Evolutionary conservation across 2,797 vertebrate species (phyloP).

Genomic region (Myiothlypis chrysogaster): DNA sequence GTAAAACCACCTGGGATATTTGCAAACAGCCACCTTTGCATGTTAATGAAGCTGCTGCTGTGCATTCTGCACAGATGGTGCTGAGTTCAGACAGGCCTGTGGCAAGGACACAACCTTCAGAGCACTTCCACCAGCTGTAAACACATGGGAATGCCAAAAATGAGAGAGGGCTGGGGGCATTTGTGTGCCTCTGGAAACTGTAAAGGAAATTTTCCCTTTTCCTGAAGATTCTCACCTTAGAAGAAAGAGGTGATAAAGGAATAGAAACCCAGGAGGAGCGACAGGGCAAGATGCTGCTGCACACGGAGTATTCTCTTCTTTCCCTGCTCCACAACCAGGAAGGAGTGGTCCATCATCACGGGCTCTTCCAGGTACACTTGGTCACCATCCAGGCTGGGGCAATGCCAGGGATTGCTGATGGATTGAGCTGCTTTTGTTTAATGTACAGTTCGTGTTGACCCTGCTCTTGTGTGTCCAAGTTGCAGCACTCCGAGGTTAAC

Average conservation of each 20-base stretch:
- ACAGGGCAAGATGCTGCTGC: slow-evolving; percentile 98
- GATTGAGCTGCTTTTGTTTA: neutral
- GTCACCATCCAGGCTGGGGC: neutral
- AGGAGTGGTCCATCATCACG: slow-evolving; percentile 96
- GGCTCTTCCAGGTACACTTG: slow-evolving; percentile 93
- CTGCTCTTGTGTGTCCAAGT: neutral
- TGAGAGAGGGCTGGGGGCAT: neutral
- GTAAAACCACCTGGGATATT: neutral
- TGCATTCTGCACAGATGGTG: neutral
- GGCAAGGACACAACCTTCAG: neutral
- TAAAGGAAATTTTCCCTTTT: slow-evolving; percentile 31
- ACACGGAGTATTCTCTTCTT: slow-evolving; percentile 97
- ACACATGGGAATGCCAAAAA: neutral
- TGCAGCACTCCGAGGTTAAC: neutral
- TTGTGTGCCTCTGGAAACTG: neutral
- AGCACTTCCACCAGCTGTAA: neutral
- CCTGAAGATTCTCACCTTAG: slow-evolving; percentile 92
- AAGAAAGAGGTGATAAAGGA: slow-evolving; percentile 88
- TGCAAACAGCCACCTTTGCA: neutral
- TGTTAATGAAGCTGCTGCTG: neutral
- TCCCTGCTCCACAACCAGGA: slow-evolving; percentile 97
- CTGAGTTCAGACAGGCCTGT: neutral
- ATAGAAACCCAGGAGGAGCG: slow-evolving; percentile 96
- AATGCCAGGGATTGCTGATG: neutral
- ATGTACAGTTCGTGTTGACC: neutral